phyloP scores from a whole-genome alignment of 2,113 vertebrate species.

The Heterocephalus glaber region DNA sequence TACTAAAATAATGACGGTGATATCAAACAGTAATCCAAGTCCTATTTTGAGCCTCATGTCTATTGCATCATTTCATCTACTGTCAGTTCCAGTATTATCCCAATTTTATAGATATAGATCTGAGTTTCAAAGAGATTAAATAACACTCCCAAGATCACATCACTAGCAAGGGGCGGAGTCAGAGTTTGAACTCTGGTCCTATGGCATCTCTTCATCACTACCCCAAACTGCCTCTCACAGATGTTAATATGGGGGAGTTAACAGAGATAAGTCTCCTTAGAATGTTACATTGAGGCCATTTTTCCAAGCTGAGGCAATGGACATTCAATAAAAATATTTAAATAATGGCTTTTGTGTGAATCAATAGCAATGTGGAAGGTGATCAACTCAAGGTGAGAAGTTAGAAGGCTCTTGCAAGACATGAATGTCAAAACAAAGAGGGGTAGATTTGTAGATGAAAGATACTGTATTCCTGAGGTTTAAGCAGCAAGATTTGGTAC shows the following conservation, averaged over 20 bases:
- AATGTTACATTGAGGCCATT: neutral
- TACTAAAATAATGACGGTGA: neutral
- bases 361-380: neutral
- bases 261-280: neutral
- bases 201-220: neutral
- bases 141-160: neutral
- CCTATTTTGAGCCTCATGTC: neutral
- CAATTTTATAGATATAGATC: neutral
- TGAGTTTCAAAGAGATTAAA: neutral
- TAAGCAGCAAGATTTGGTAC: conserved; percentile 10
- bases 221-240: neutral
- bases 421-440: neutral
- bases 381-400: neutral
- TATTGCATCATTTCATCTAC: neutral
- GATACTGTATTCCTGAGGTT: neutral
- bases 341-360: neutral
- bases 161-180: neutral
- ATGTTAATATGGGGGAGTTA: neutral
- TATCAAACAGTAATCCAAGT: neutral
- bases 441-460: neutral
- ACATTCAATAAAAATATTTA: neutral
- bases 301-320: neutral
- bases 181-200: neutral
- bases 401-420: neutral
- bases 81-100: neutral